phyloP scores from a whole-genome alignment of 2,797 vertebrate species.

The Acropternis orthonyx region DNA sequence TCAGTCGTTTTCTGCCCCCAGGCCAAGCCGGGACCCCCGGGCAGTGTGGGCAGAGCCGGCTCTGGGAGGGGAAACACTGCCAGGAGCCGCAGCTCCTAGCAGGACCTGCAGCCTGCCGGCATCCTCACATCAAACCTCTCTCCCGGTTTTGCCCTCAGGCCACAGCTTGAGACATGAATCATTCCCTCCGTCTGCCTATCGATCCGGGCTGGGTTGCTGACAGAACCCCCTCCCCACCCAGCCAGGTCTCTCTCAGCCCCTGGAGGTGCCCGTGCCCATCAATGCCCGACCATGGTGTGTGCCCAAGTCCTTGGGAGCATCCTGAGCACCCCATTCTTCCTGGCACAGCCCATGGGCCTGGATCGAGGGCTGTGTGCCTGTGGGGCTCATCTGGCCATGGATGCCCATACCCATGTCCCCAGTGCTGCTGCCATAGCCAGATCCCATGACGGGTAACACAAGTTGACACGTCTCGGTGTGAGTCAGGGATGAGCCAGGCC shows the following conservation, averaged over 20 bases:
- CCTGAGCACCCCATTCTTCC: neutral
- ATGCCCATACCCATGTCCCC: fast-evolving
- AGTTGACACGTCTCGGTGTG: fast-evolving
- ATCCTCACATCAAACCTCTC: constrained; percentile 40
- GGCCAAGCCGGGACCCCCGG: neutral
- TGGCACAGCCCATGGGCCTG: fast-evolving
- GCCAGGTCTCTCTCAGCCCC: neutral
- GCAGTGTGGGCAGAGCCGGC: neutral
- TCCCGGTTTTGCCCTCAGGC: constrained; percentile 11
- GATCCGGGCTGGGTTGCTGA: neutral
- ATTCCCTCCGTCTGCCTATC: neutral
- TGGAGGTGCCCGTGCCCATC: fast-evolving
- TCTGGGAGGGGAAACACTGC: neutral
- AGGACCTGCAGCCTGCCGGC: neutral
- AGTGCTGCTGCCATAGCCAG: neutral
- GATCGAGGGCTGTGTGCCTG: neutral
- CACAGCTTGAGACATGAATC: constrained; percentile 46
- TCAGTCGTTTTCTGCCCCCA: neutral
- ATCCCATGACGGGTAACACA: fast-evolving
- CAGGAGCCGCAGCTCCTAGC: neutral
- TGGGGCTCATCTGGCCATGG: fast-evolving
- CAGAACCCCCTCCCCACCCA: neutral
- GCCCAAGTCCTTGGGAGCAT: neutral
- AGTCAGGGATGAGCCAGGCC: neutral
- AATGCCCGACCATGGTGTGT: fast-evolving